Evolutionary conservation across 2,113 vertebrate species (phyloP), one percentile per base, ranked within the genome.

Genomic region (Phrynosoma platyrhinos): DNA sequence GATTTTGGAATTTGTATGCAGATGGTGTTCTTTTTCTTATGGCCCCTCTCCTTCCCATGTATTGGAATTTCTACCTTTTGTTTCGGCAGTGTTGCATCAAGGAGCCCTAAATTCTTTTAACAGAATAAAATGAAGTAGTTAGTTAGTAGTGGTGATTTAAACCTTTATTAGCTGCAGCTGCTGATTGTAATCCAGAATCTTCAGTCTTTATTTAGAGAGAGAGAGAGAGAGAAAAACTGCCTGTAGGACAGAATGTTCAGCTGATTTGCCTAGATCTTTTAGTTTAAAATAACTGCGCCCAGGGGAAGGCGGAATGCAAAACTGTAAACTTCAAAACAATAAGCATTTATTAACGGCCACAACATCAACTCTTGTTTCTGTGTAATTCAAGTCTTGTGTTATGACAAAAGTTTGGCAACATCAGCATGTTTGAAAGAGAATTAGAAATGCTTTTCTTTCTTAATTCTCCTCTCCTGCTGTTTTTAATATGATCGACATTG

Each of bases 381-480:
- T 94, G 96, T 95, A 96, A 96, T 66, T 87, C 76, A 93, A 97
- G 95, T 92, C 91, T 92, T 94, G 3, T 95, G 95, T 95, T 96
- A 94, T 96, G 97, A 97, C 96, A 97, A 95, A 93, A 94, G 90
- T 92, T 97, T 97, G 97, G 97, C 97, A 96, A 92, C 88, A 90
- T 86, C 89, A 93, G 92, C 89, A 36, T 93, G 88, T 96, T 96
- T 97, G 91, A 95, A 96, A 95, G 95, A 96, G 95, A 97, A 97
- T 96, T 97, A 96, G 96, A 96, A 96, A 97, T 97, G 96, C 96
- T 97, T 97, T 97, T 96, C 95, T 97, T 97, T 96, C 96, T 95
- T 96, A 96, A 97, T 97, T 96, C 96, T 94, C 91, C 90, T 95
- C 95, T 96, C 95, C 96, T 95, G 95, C 95, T 97, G 97, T 92